Evolutionary conservation across 2,113 vertebrate species (phyloP), one percentile per base, ranked within the genome.

Genomic region (Hippopotamus amphibius): DNA sequence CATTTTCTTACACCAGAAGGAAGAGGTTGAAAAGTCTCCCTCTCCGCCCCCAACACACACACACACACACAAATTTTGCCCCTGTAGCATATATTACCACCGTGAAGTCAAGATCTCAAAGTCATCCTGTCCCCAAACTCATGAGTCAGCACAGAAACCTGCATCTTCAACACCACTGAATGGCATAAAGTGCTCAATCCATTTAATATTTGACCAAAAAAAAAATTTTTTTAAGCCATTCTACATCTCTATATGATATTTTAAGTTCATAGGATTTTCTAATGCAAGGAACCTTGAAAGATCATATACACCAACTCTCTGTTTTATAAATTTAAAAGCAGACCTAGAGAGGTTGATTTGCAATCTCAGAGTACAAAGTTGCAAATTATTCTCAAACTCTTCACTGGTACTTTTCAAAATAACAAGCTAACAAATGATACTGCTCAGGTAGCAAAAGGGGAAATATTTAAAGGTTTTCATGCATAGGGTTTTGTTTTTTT

Each of bases 111-210:
- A 68, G 3, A 6, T 41, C 93, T 97, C 66, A 69, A 80, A 96
- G 81, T 83, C 50, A 96, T 88, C 63, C 88, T 84, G 69, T 59
- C 74, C 88, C 69, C 69, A 87, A 90, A 87, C 3, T 50, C 79
- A 72, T 89, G 61, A 97, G 74, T 96, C 90, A 92, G 90, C 77
- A 97, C n/a, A 90, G 41, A 85, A 93, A 94, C 26, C 48, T 87
- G 68, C 37, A 91, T 92, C 77, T 90, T 97, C 59, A 96, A 57
- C 43, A 86, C 8, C 15, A 66, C 86, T 91, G 92, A 55, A 69
- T 87, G 24, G 33, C 8, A 63, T 28, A 71, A 95, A 95, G 57
- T 81, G 43, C 69, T 96, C 50, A 57, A 88, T 37, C 88, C 43
- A 83, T 61, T 88, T 91, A 81, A 53, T 72, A 82, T 88, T 83